A percentile compares a stretch with the other conserved stretches of the same genome.
These are phyloP conservation scores for Callinectes sapidus DNA, from an alignment of 2,888 invertebrate genomes.

Conservation along the genomic window DNA sequence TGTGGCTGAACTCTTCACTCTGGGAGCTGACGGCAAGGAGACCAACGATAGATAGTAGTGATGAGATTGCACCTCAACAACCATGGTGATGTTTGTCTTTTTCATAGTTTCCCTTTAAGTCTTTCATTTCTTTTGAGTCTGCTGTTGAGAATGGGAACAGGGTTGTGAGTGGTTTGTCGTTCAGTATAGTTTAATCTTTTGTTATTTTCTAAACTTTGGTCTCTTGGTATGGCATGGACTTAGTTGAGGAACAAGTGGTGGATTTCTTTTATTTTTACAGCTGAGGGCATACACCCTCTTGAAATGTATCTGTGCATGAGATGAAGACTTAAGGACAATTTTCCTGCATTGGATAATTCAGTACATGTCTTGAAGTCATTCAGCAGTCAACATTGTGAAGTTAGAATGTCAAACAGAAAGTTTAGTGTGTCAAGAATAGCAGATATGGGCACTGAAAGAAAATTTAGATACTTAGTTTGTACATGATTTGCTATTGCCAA, in stretches of 20 bases:
- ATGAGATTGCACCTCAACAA: neutral
- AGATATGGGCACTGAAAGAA: neutral
- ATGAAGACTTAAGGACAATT: neutral
- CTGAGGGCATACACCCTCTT: neutral
- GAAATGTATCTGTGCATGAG: neutral
- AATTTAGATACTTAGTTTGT: neutral
- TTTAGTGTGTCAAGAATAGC: neutral
- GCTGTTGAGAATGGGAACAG: constrained; percentile 19
- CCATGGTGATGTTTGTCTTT: neutral
- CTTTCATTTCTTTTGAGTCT: neutral
- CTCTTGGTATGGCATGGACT: constrained; percentile 17
- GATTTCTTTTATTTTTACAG: neutral
- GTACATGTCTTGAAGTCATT: neutral
- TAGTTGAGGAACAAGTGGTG: neutral
- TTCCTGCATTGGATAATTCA: neutral
- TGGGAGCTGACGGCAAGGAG: constrained; percentile 13
- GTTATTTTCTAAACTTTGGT: neutral
- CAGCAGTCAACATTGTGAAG: neutral
- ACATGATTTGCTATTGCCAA: constrained; percentile 11
- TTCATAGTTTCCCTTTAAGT: neutral
- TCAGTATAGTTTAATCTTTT: constrained; percentile 20
- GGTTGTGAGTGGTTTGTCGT: neutral
- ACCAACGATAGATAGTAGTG: neutral
- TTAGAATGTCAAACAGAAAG: neutral
- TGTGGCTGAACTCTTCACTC: neutral